These are phyloP conservation scores for Fulica atra DNA, from an alignment of 2,113 vertebrate species.

Conservation along the genomic window DNA sequence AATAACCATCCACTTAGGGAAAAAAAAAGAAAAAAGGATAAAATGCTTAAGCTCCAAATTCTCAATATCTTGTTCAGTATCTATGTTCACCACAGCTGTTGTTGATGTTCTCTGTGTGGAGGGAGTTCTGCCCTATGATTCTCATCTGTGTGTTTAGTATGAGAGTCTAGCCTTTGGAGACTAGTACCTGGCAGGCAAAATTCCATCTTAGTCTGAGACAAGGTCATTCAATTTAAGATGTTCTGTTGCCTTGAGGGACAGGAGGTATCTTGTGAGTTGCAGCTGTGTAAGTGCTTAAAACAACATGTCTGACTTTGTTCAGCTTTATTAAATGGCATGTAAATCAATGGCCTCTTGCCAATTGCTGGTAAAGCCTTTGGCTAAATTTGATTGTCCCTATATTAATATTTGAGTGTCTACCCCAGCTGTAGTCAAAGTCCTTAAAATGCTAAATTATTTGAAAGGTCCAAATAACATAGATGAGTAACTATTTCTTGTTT, in stretches of 20 bases:
- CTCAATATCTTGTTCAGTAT: not conserved
- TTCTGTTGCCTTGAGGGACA: not conserved
- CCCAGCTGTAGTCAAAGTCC: not conserved
- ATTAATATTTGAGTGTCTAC: not conserved
- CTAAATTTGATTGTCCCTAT: not conserved
- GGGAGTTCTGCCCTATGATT: not conserved
- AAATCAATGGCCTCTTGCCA: not conserved
- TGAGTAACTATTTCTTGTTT: not conserved
- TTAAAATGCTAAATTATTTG: not conserved
- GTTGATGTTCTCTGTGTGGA: not conserved
- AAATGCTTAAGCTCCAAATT: not conserved
- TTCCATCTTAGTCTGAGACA: not conserved
- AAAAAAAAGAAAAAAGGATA: not conserved
- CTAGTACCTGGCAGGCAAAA: not conserved
- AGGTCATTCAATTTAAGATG: not conserved
- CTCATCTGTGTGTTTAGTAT: not conserved
- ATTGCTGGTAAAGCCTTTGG: not conserved
- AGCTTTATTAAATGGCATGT: not conserved
- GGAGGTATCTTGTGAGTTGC: not conserved
- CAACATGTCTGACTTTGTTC: not conserved
- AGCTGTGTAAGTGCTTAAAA: conserved; percentile 12
- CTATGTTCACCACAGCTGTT: not conserved
- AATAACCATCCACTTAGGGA: not conserved
- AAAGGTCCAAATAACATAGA: not conserved
- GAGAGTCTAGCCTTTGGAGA: not conserved